Evolutionary conservation across 1,140 invertebrate genomes (phyloP).

Genomic region (Anastrepha ludens): DNA sequence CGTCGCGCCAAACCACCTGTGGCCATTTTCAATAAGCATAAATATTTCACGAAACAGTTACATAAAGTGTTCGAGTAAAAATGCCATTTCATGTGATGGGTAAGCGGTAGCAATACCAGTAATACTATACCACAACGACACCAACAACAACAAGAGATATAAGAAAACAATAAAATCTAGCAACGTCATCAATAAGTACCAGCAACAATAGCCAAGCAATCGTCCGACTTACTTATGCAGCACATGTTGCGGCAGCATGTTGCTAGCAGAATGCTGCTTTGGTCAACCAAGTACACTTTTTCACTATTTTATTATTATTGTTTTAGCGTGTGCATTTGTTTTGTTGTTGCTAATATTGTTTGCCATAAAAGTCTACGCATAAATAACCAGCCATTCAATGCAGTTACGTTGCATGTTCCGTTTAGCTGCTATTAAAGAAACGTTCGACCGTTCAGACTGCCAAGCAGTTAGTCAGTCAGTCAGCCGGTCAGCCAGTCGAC

Average conservation of each 20-base stretch:
- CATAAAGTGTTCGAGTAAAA: conserved; percentile 23
- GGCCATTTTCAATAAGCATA: conserved; percentile 45
- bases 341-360: conserved; percentile 13
- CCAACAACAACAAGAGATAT: not conserved
- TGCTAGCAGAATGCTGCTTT: conserved; percentile 4
- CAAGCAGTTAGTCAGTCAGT: not conserved
- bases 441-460: not conserved
- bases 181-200: not conserved
- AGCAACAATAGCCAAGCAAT: conserved; percentile 15
- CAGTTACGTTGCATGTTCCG: no score
- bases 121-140: not conserved
- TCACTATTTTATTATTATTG: conserved; percentile 39
- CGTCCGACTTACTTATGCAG: not conserved
- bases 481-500: not conserved
- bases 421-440: no score
- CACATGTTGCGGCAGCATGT: conserved; percentile 22
- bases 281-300: no score
- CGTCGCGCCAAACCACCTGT: not conserved
- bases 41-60: conserved; percentile 51
- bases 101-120: not conserved
- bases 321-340: not conserved
- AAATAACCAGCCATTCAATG: conserved; percentile 13
- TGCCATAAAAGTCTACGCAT: conserved; percentile 49
- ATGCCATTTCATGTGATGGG: conserved; percentile 5
- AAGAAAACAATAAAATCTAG: not conserved